These are phyloP conservation scores for Trichomycterus rosablanca DNA, from an alignment of 2,113 vertebrate genomes.

Conservation along the genomic window DNA sequence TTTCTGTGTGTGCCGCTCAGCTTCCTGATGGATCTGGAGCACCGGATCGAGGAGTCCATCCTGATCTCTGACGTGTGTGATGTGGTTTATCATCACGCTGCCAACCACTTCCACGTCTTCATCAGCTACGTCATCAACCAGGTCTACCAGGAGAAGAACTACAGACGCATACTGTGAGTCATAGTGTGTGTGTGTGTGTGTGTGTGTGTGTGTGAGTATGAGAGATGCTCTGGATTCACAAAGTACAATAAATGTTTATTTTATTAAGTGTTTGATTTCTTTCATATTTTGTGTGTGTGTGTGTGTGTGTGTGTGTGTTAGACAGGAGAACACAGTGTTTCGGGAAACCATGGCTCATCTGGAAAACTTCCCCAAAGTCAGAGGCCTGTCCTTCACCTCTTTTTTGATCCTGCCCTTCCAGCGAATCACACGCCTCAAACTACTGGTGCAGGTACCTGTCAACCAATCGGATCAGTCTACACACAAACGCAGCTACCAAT, in stretches of 20 bases:
- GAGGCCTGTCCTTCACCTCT: conserved; percentile 88
- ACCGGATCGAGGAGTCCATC: conserved; percentile 87
- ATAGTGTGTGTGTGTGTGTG: conserved; percentile 12
- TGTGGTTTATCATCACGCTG: conserved; percentile 80
- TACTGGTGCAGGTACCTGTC: conserved; percentile 82
- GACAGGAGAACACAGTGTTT: conserved; percentile 86
- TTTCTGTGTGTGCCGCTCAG: conserved; percentile 63
- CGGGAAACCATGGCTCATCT: conserved; percentile 79
- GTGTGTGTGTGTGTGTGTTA: conserved; percentile 50
- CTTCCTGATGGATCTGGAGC: conserved; percentile 89
- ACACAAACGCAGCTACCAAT: not conserved
- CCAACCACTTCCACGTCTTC: conserved; percentile 82
- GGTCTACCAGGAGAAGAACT: conserved; percentile 92
- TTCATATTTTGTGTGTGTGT: not conserved
- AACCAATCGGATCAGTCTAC: conserved; percentile 7
- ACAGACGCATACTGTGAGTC: conserved; percentile 88
- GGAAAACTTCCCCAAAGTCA: conserved; percentile 83
- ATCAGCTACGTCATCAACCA: conserved; percentile 94
- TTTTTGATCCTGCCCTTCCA: conserved; percentile 97
- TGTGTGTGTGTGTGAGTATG: conserved; percentile 4
- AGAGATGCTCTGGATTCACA: not conserved
- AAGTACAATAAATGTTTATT: not conserved
- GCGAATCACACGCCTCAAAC: conserved; percentile 92
- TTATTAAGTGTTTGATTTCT: no score
- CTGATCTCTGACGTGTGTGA: conserved; percentile 91